Percentiles rank a stretch among this genome's conserved stretches.
Evolutionary conservation across 2,113 vertebrate genomes (phyloP).

Genomic region (Vanacampus margaritifer): DNA sequence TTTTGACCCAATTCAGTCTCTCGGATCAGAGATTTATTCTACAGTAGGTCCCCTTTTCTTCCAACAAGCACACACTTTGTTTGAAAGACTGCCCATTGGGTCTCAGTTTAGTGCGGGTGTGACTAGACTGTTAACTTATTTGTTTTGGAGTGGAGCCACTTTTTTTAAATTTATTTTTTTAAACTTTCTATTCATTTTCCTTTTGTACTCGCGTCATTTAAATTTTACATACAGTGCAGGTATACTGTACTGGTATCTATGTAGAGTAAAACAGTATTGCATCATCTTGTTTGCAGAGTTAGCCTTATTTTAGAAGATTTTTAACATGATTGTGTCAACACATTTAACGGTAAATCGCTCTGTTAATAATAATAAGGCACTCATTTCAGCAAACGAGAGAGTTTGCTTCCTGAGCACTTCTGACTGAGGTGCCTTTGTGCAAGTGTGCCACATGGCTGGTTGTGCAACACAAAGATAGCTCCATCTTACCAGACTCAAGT

Average conservation of each 20-base stretch:
- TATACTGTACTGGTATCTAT: not conserved
- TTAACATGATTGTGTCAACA: not conserved
- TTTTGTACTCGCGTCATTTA: not conserved
- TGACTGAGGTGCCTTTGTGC: too few relatives aligned
- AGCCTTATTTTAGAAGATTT: not conserved
- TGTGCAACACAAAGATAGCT: too few relatives aligned
- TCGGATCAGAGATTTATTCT: not conserved
- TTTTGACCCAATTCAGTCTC: not conserved
- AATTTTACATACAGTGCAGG: not conserved
- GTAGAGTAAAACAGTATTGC: not conserved
- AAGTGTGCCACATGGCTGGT: too few relatives aligned
- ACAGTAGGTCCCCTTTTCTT: not conserved
- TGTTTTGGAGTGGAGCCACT: constrained; percentile 30
- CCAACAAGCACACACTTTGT: constrained; percentile 12
- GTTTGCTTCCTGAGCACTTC: too few relatives aligned
- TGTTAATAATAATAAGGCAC: too few relatives aligned
- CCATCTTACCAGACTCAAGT: too few relatives aligned
- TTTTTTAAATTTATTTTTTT: not conserved
- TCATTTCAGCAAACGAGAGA: too few relatives aligned
- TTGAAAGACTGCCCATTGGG: constrained; percentile 30
- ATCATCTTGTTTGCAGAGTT: not conserved
- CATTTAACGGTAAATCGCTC: too few relatives aligned
- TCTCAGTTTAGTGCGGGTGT: constrained; percentile 19
- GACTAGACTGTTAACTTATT: constrained; percentile 46
- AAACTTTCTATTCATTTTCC: not conserved